Base-by-base conservation (phyloP, 1,140 invertebrate species). In the Eriocheir sinensis region DNA sequence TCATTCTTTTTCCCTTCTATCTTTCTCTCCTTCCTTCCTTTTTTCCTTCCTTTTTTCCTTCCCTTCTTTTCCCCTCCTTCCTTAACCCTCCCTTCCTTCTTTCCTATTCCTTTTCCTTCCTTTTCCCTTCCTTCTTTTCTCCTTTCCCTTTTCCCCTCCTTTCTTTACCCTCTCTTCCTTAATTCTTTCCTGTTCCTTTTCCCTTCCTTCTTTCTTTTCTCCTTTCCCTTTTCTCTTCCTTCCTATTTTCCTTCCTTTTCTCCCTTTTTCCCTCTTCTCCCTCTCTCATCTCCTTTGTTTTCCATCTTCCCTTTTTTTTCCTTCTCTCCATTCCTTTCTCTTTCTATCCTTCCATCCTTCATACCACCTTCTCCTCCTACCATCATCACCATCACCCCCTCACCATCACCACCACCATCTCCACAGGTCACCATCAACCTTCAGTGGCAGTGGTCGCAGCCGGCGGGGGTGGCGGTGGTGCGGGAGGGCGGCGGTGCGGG, bases 341-440 rank as follows among this genome's bases (percentile, higher is more conserved):
- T 83, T n/a, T 83, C 80, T 83, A 9, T 83, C 80, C n/a, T 36
- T 83, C n/a, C 36, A 12, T 17, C 12, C 0, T 83, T 30, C 36
- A 83, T 0, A 9, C 21, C 34, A n/a, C 17, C 83, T 0, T 17
- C 21, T 17, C 40, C 6, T 34, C 2, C 3, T 88, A 72, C 9
- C 60, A 4, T n/a, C 12, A 72, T n/a, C 21, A 72, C 9, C 60
- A 4, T n/a, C 12, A 72, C 60, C 21, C 3, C 83, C 83, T 36
- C 0, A 36, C 83, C n/a, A n/a, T n/a, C n/a, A n/a, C n/a, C n/a
- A n/a, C 21, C 12, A 72, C 60, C 21, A 36, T 34, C 15, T 8
- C 4, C 44, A 32, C 92, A 97, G 96, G 94, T 97, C 79, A 97
- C 96, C 48, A 97, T 97, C 80, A 96, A 96, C 40, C 95, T 96